phyloP scores from a whole-genome alignment of 2,113 vertebrate species.

The Centropus bengalensis region DNA sequence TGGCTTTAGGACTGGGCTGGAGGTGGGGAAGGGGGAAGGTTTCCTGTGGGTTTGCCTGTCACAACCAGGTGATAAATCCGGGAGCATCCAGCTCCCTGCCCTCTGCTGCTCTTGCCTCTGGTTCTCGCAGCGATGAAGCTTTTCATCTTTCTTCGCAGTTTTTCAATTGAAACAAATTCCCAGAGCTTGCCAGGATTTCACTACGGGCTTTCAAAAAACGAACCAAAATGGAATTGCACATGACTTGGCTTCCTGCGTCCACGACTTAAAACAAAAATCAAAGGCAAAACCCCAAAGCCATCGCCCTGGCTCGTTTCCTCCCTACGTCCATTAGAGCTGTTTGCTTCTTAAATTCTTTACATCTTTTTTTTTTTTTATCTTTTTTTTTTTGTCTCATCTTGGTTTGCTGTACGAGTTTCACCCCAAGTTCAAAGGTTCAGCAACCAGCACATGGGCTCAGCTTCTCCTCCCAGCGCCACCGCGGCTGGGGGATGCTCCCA shows the following conservation, averaged over 20 bases:
- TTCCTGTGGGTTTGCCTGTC: neutral
- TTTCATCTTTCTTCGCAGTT: neutral
- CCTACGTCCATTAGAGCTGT: neutral
- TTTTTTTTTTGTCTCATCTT: neutral
- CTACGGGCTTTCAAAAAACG: neutral
- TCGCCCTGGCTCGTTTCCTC: neutral
- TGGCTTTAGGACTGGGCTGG: neutral
- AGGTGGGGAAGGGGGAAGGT: neutral
- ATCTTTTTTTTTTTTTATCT: neutral
- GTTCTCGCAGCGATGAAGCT: neutral
- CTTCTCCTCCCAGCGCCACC: neutral
- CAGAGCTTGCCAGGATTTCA: neutral
- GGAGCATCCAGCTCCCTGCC: neutral
- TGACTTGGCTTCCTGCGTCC: slow-evolving; percentile 50
- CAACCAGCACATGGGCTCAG: too few species aligned
- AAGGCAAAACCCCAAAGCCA: neutral
- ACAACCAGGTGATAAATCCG: neutral
- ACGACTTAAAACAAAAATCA: neutral
- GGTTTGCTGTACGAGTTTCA: neutral
- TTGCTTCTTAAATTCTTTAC: neutral
- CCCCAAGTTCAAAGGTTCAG: neutral
- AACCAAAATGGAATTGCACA: slow-evolving; percentile 63
- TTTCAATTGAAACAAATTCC: neutral
- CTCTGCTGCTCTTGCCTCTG: neutral
- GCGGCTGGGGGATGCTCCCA: neutral